Percentiles rank a stretch among this genome's conserved stretches.
These are phyloP conservation scores for Keiferia lycopersicella DNA, from an alignment of 2,888 invertebrate genomes.

Conservation along the genomic window DNA sequence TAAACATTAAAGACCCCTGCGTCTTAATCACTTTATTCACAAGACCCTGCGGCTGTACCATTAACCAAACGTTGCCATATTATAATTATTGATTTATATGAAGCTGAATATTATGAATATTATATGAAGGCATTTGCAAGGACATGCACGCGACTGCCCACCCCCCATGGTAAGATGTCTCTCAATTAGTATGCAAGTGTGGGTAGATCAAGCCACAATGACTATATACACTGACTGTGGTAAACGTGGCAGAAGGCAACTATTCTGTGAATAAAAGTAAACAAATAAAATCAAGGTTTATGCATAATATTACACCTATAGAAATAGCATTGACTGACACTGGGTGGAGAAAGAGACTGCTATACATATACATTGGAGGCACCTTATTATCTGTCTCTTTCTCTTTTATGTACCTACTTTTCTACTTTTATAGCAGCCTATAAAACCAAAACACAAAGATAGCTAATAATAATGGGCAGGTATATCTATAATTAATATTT, in stretches of 20 bases:
- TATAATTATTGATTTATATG: slow-evolving; percentile 43
- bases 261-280: no score
- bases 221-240: not conserved
- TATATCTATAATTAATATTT: no score
- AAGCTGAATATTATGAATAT: slow-evolving; percentile 28
- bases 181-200: slow-evolving; percentile 14
- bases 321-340: no score
- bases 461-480: no score
- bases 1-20: slow-evolving; percentile 4
- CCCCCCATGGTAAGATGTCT: slow-evolving; percentile 7
- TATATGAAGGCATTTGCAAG: slow-evolving; percentile 38
- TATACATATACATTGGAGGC: no score
- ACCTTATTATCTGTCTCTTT: no score
- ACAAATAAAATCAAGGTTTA: no score
- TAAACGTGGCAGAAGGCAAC: not conserved
- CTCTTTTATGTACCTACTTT: no score
- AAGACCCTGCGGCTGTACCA: slow-evolving; percentile 23
- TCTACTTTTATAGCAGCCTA: no score
- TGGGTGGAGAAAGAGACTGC: no score
- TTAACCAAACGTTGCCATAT: slow-evolving; percentile 32
- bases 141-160: slow-evolving; percentile 29
- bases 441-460: no score
- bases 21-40: slow-evolving; percentile 2
- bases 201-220: not conserved
- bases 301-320: no score